These are phyloP conservation scores for Elegia similella DNA, from an alignment of 2,888 invertebrate genomes.

Conservation along the genomic window DNA sequence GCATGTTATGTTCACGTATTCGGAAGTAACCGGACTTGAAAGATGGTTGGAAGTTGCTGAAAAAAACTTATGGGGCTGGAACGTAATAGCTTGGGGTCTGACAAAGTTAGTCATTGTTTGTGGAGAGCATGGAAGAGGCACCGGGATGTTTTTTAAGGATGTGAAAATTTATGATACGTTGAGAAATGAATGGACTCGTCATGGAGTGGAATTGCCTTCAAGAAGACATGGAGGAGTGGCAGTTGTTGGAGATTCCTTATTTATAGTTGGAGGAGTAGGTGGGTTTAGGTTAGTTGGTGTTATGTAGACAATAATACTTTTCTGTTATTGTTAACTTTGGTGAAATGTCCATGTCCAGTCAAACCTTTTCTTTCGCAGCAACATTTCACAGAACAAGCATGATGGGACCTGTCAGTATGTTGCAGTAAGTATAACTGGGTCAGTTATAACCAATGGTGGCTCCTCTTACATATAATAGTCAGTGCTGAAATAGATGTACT, in stretches of 20 bases:
- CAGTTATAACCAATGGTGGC: neutral
- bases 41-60: constrained; percentile 62
- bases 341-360: neutral
- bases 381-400: constrained; percentile 4
- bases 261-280: constrained; percentile 67
- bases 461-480: no score
- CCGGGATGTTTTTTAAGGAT: constrained; percentile 57
- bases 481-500: no score
- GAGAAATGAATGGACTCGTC: constrained; percentile 55
- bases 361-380: constrained; percentile 7
- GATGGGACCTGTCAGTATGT: neutral
- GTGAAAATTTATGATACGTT: constrained; percentile 62
- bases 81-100: constrained; percentile 56
- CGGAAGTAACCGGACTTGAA: constrained; percentile 44
- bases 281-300: constrained; percentile 61
- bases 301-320: constrained; percentile 14
- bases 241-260: constrained; percentile 52
- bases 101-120: constrained; percentile 59
- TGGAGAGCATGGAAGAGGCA: constrained; percentile 65
- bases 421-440: constrained; percentile 5
- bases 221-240: constrained; percentile 61
- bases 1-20: constrained; percentile 53
- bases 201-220: constrained; percentile 56
- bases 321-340: neutral
- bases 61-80: constrained; percentile 71